Base-by-base conservation (phyloP, 2,113 vertebrate genomes). In the Microcebus jonahi region DNA sequence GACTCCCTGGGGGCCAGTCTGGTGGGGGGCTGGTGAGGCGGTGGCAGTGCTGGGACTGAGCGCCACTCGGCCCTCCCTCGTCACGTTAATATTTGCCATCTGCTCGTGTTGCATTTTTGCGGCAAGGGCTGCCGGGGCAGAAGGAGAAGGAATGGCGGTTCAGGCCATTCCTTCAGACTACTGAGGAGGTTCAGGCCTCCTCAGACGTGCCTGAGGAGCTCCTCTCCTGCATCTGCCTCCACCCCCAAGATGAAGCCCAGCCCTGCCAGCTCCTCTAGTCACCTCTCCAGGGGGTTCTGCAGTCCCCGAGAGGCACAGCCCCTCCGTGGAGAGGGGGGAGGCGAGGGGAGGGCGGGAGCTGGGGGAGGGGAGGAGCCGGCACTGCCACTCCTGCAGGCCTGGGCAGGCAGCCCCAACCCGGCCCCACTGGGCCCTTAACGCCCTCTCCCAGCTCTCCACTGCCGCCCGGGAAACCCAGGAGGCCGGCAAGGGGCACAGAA, bases 41-140 rank as follows among this genome's bases (percentile, higher is more conserved):
- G 70, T 8, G 15, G 45, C 95, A 57, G 94, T 97, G n/a, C 95
- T 73, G 94, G 97, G 97, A 92, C 84, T 88, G 27, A 50, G 82
- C 90, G 39, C 67, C 97, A 31, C 94, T 85, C 79, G 48, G 70
- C 90, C 81, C 94, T 77, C 91, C 96, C 68, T 2, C 53, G 97
- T 96, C 81, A 65, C 45, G 67, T 94, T 98, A 97, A 77, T 94
- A 94, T 94, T 88, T 94, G 80, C 98, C 98, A 97, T 98, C 98
- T 98, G 98, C 98, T 98, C 95, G 5, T 65, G 95, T 68, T 81
- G 96, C 96, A 53, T 79, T 98, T 98, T 57, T 55, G 93, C 80
- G 96, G 63, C 97, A 81, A 90, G 82, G 97, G 86, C 90, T 73
- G 88, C 84, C 0, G 71, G 91, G 65, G 70, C 81, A 77, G 86